These are phyloP conservation scores for Trachelus iudaicus DNA, from an alignment of 2,888 invertebrate genomes.

Conservation along the genomic window DNA sequence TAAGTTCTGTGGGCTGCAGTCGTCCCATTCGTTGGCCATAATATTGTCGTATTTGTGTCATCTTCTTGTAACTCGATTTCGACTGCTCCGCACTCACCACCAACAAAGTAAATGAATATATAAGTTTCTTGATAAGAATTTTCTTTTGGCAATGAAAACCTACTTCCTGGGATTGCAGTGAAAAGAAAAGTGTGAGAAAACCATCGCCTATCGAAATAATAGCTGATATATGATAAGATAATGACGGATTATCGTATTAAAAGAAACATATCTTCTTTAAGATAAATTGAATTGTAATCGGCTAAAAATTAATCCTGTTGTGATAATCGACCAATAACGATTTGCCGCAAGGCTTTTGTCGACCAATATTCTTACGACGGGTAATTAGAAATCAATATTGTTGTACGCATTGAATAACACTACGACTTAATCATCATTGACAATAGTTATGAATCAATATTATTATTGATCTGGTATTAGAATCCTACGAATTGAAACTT, in stretches of 20 bases:
- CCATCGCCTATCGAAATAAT: not conserved
- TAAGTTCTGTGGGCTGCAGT: not conserved
- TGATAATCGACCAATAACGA: not conserved
- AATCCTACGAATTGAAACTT: not conserved
- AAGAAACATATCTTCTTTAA: not conserved
- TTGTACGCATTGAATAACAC: not conserved
- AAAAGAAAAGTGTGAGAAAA: not conserved
- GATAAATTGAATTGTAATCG: not conserved
- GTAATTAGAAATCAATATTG: not conserved
- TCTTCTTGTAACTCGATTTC: slow-evolving; percentile 10
- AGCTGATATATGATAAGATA: not conserved
- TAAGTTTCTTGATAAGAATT: not conserved
- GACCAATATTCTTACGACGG: not conserved
- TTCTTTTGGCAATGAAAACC: not conserved
- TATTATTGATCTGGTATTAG: no score
- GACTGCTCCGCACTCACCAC: slow-evolving; percentile 12
- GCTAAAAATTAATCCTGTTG: not conserved
- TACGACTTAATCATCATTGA: no score
- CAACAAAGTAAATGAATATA: not conserved
- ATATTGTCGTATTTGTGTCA: not conserved
- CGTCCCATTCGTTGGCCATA: slow-evolving; percentile 11
- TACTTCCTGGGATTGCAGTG: not conserved
- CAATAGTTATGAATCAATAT: no score
- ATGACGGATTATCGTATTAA: not conserved
- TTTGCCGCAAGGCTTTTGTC: not conserved